Percentiles rank a stretch among this genome's conserved stretches.
Evolutionary conservation across 2,113 vertebrate genomes (phyloP).

Genomic region (Tragelaphus strepsiceros): DNA sequence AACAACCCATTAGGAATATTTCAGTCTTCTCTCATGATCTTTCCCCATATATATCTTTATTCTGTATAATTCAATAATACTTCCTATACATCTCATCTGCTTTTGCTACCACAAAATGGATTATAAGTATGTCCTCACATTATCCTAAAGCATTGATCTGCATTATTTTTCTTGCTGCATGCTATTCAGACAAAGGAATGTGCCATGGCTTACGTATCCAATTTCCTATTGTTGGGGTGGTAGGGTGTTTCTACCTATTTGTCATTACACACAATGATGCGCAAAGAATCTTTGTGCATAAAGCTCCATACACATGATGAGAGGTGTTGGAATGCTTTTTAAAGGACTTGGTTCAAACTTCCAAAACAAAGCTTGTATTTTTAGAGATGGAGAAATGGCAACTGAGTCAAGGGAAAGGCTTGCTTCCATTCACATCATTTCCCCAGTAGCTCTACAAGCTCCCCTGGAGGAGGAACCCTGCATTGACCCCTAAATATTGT

Average conservation of each 20-base stretch:
- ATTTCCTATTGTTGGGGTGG: neutral
- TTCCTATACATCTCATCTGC: neutral
- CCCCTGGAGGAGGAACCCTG: neutral
- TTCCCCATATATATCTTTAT: neutral
- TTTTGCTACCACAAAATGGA: neutral
- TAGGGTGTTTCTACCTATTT: neutral
- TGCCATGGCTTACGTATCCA: neutral
- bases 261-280: accelerated
- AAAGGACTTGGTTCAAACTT: neutral
- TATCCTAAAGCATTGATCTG: neutral
- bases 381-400: neutral
- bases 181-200: neutral
- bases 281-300: neutral
- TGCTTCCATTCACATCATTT: neutral
- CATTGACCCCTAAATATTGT: neutral
- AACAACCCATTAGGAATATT: neutral
- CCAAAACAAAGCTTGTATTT: neutral
- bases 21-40: neutral
- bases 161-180: neutral
- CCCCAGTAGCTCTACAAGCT: neutral
- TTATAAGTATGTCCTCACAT: neutral
- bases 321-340: neutral
- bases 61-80: neutral
- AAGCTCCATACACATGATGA: neutral
- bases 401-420: neutral